These are phyloP conservation scores for Phthorimaea operculella DNA, from an alignment of 1,140 invertebrate species.

Conservation along the genomic window DNA sequence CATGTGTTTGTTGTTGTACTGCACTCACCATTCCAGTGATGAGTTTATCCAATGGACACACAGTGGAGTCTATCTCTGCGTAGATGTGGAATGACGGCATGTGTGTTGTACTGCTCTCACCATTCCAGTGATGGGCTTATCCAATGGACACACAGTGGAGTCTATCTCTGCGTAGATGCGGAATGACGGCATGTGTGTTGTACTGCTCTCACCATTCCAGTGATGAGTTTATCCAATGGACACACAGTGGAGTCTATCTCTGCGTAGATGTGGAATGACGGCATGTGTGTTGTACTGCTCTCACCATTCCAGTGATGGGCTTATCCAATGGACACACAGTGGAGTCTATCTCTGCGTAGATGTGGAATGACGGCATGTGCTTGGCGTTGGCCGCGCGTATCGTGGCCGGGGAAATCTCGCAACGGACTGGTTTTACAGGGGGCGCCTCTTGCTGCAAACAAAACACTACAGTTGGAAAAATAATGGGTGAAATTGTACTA, in stretches of 20 bases:
- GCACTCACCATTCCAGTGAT: no score
- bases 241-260: slow-evolving; percentile 85
- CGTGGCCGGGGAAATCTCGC: slow-evolving; percentile 85
- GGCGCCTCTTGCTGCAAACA: slow-evolving; percentile 34
- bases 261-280: slow-evolving; percentile 86
- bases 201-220: slow-evolving; percentile 88
- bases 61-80: no score
- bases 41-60: no score
- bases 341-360: slow-evolving; percentile 86
- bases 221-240: slow-evolving; percentile 88
- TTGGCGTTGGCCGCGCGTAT: slow-evolving; percentile 74
- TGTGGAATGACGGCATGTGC: slow-evolving; percentile 83
- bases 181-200: slow-evolving; percentile 84
- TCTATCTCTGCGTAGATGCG: slow-evolving; percentile 85
- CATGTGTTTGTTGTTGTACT: no score
- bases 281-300: slow-evolving; percentile 70
- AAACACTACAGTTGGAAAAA: neutral
- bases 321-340: slow-evolving; percentile 84
- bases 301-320: slow-evolving; percentile 90
- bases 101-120: no score
- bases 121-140: slow-evolving; percentile 91
- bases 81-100: no score
- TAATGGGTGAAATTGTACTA: no score
- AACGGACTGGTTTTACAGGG: slow-evolving; percentile 73
- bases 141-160: slow-evolving; percentile 83